These are phyloP conservation scores for Axinella damicornis DNA, from an alignment of 37 sponge, comb jelly and placozoan genomes.

Conservation along the genomic window DNA sequence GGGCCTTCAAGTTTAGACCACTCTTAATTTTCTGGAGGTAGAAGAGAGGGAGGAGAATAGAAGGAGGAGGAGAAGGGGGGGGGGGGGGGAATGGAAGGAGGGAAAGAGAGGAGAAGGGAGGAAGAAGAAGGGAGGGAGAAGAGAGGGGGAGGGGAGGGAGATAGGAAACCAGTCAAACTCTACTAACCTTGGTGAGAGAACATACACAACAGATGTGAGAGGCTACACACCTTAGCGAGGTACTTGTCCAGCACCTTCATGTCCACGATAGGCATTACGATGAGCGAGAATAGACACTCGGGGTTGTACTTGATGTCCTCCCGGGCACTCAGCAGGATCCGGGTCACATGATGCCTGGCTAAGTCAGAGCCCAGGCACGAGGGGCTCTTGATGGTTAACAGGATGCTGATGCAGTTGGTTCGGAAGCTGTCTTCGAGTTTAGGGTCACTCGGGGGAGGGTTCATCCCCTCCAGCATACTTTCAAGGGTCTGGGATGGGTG, in stretches of 20 bases:
- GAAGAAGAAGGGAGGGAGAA: no score
- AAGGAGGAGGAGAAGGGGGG: no score
- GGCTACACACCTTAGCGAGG: constrained; percentile 85
- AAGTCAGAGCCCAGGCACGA: constrained; percentile 55
- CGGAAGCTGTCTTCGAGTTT: constrained; percentile 89
- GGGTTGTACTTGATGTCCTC: constrained; percentile 97
- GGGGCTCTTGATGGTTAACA: constrained; percentile 68
- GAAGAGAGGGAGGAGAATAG: not conserved
- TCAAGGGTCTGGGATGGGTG: constrained; percentile 67
- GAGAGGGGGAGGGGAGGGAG: no score
- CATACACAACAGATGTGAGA: no score
- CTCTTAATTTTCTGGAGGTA: constrained; percentile 68
- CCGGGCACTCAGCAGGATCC: constrained; percentile 81
- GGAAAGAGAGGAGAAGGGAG: no score
- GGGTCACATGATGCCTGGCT: constrained; percentile 63
- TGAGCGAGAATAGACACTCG: constrained; percentile 89
- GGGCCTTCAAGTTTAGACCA: constrained; percentile 80
- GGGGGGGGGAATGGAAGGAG: no score
- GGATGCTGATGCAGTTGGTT: constrained; percentile 79
- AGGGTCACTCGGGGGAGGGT: constrained; percentile 87
- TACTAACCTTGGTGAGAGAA: no score
- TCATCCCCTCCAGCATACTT: constrained; percentile 93
- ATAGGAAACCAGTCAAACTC: no score
- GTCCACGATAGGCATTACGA: constrained; percentile 88
- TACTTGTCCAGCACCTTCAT: constrained; percentile 89